Evolutionary conservation across 2,888 invertebrate species (phyloP), one percentile per base, ranked within the genome.

Genomic region (Caenorhabditis imperialis): DNA sequence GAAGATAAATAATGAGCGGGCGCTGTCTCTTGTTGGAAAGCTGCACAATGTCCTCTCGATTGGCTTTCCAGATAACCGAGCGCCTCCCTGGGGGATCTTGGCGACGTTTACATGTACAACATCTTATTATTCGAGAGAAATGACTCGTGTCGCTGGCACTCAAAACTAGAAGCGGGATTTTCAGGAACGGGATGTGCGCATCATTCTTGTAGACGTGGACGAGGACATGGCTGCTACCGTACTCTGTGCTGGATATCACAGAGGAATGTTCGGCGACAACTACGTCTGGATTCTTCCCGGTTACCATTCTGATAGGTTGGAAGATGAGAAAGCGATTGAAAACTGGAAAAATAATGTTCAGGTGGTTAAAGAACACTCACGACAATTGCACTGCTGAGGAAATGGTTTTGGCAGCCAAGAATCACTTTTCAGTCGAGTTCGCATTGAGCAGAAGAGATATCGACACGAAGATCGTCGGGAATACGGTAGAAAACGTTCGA

Each of bases 241-340:
- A 38, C 71, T 88, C 30, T 88, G 88, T 55, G 83, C 88, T 82
- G 89, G 89, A 6, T 88, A 85, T 72, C 79, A 69, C 30, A 53
- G 71, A 8, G 86, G 85, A 22, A 89, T 96, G 93, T 94, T 92
- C 88, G 96, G 96, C 0, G 91, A 94, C 6, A 93, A 94, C 70
- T 96, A 95, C 90, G 95, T 96, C 82, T 96, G 96, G 96, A 92
- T 97, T 1, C 93, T 97, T 25, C 93, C 94, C 90, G 95, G 95
- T 7, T 88, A 88, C 78, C 88, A 88, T 74, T 79, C 82, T 20
- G 75, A 83, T 18, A 69, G 71, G 73, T 88, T 81, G 81, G 42
- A 44, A 2, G 16, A 38, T 16, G 8, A 18, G 18, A 20, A 30
- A 38, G 4, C 18, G 16, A 48, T 10, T 7, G 14, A 12, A 45